Evolutionary conservation across 2,888 invertebrate genomes (phyloP), one percentile per base, ranked within the genome.

Genomic region (Megaustenia siamemsis): DNA sequence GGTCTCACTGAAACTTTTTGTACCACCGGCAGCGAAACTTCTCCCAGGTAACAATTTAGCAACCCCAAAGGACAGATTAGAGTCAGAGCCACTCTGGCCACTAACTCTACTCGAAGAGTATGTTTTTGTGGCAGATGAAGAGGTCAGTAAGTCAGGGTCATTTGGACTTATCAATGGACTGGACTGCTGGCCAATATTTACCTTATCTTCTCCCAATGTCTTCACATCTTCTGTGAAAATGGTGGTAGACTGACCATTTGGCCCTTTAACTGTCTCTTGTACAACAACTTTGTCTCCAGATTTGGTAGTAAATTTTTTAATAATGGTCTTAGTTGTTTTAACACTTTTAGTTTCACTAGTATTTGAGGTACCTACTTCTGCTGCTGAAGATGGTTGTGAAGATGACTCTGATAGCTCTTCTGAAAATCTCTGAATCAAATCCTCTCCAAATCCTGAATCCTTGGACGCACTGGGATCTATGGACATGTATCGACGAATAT

Each of bases 401-500:
- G 82, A 79, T 0, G 68, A 66, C 0, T 68, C 53, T 0, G 79
- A 45, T 21, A 43, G 5, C 28, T 80, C 56, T 38, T 56, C 66
- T 32, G 83, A 80, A 49, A 84, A 84, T 38, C 84, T 56, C 28
- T 75, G 73, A 32, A 71, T 80, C 32, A 84, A 66, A 56, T 84
- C 84, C 18, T 84, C 84, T 40, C 84, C 84, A 80, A 84, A 86
- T 24, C 86, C 86, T 45, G 77, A 78, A 68, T 83, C 82, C 40
- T 83, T 76, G 28, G 85, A 83, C 15, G 75, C 81, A 32, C 71
- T 78, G 21, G 82, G 81, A 49, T 87, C 87, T 43, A 86, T 86
- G 24, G 85, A 87, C 87, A 88, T 87, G 69, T 86, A 86, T 40
- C 83, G 84, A 21, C 86, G 78, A 82, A 88, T 87, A 71, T 87